Evolutionary conservation across 1,140 invertebrate species (phyloP).

Genomic region (Penaeus japonicus): DNA sequence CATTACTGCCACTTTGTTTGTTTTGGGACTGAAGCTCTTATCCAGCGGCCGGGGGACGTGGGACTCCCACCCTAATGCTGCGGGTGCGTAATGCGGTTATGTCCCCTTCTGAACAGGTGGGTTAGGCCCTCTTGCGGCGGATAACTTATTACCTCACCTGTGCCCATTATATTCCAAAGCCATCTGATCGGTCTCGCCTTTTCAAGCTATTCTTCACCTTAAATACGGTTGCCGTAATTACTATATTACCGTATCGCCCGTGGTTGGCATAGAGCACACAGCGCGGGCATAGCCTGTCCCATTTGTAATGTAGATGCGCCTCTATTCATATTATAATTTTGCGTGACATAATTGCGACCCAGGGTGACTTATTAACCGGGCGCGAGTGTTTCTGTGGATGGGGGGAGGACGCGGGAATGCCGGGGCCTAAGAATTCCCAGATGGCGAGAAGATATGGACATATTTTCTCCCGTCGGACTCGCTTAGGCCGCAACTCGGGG

Average conservation of each 20-base stretch:
- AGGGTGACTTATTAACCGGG: conserved; percentile 29
- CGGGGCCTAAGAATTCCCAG: not conserved
- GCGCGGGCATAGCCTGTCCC: not conserved
- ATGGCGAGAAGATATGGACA: not conserved
- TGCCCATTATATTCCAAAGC: conserved; percentile 50
- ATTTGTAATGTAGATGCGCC: conserved; percentile 46
- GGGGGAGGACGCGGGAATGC: too few species aligned
- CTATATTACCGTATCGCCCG: conserved; percentile 36
- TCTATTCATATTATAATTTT: conserved; percentile 46
- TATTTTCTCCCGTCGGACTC: not conserved
- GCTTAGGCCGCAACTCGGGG: not conserved
- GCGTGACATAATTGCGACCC: conserved; percentile 48
- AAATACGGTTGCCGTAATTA: conserved; percentile 32
- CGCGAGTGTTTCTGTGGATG: not conserved
- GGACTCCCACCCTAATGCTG: not conserved
- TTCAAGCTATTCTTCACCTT: conserved; percentile 44
- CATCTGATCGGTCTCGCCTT: conserved; percentile 49
- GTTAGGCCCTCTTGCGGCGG: not conserved
- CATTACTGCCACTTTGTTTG: conserved; percentile 46
- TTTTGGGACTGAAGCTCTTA: conserved; percentile 9
- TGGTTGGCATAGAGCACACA: conserved; percentile 18
- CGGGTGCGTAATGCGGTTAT: not conserved
- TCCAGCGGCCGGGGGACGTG: not conserved
- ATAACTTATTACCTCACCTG: conserved; percentile 49
- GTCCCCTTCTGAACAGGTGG: not conserved